Evolutionary conservation across 2,113 vertebrate genomes (phyloP).

Genomic region (Anhinga anhinga): DNA sequence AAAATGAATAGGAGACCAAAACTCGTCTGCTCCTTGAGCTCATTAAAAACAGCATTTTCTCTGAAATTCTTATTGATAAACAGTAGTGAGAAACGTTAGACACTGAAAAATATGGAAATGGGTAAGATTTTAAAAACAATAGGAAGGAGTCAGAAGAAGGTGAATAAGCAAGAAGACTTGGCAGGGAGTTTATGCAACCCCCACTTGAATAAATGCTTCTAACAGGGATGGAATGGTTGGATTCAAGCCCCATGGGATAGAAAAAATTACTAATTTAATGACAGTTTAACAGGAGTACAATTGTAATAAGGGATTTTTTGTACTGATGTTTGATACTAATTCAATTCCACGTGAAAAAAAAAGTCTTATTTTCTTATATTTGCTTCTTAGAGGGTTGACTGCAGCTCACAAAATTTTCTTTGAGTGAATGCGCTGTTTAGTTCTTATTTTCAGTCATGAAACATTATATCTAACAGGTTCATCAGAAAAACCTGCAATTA

Average conservation of each 20-base stretch:
- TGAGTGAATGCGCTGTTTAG: background rate
- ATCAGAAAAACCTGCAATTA: background rate
- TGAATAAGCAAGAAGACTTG: background rate
- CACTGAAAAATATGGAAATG: background rate
- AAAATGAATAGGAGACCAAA: background rate
- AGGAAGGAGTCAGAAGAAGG: background rate
- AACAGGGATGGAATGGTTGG: background rate
- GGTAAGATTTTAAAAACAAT: background rate
- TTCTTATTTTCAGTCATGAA: background rate
- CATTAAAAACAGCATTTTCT: background rate
- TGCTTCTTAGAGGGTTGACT: background rate
- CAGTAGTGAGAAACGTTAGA: background rate
- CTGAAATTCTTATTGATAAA: background rate
- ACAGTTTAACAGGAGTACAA: background rate
- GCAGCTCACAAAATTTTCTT: background rate
- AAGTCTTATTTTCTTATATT: background rate
- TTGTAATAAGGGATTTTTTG: background rate
- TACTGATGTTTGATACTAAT: background rate
- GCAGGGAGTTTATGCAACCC: background rate
- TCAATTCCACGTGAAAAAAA: background rate
- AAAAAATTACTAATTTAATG: background rate
- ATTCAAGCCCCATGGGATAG: background rate
- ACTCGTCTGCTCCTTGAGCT: background rate
- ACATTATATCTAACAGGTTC: background rate
- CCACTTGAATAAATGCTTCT: background rate